Conservation (phyloP, 2,888 invertebrate genomes). For the Syrphus vitripennis region DNA sequence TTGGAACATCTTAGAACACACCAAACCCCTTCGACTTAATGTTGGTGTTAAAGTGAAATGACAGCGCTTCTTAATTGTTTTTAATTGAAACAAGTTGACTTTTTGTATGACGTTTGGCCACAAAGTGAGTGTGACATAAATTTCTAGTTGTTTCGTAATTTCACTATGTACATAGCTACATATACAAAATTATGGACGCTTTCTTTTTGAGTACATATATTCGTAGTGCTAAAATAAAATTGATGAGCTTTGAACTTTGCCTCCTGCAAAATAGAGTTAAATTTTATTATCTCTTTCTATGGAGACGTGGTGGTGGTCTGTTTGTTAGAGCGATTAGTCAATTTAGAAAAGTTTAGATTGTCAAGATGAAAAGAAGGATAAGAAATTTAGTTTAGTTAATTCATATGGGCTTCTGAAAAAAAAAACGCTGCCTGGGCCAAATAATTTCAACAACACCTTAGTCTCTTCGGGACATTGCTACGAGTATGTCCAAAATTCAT, state of each 20-base stretch:
- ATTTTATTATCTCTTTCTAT: constrained; percentile 9
- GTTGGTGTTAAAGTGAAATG: constrained; percentile 58
- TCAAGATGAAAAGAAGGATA: not conserved
- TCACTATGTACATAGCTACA: not conserved
- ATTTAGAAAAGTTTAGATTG: not conserved
- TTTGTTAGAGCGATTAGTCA: not conserved
- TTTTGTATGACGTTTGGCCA: constrained; percentile 32
- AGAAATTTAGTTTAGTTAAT: not conserved
- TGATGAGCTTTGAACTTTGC: constrained; percentile 67
- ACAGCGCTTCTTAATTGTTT: constrained; percentile 71
- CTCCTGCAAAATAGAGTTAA: constrained; percentile 56
- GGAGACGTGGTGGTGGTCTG: not conserved
- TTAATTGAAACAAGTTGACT: constrained; percentile 70
- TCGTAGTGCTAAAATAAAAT: constrained; percentile 65
- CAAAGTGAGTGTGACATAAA: constrained; percentile 32
- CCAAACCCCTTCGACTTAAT: not conserved
- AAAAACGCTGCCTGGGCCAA: no score
- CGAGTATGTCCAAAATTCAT: no score
- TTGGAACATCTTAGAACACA: constrained; percentile 24
- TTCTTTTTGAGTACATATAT: constrained; percentile 48
- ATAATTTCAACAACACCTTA: no score
- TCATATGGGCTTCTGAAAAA: no score
- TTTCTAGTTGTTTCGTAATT: constrained; percentile 55
- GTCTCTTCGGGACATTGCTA: no score
- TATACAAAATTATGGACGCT: constrained; percentile 25